Percentiles rank a stretch among this genome's conserved stretches.
These are phyloP conservation scores for Frieseomelitta varia DNA, from an alignment of 1,140 invertebrate genomes.

Conservation along the genomic window DNA sequence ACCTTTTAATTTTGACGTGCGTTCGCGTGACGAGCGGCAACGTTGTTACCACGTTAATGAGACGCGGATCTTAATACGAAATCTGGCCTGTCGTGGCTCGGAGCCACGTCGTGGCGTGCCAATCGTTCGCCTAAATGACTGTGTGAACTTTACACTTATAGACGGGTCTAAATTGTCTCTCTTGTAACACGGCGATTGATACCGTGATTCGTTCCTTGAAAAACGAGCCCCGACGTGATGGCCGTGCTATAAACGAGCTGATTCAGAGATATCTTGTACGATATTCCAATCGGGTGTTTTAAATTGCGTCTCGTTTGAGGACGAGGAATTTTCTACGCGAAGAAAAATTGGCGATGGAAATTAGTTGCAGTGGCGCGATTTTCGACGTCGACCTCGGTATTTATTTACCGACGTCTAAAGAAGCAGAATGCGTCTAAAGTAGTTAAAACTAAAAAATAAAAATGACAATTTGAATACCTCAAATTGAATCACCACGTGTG, in stretches of 20 bases:
- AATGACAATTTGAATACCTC: no score
- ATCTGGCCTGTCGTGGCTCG: background rate
- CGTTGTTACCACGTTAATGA: slow-evolving; percentile 19
- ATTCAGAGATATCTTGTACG: background rate
- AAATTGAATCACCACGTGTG: no score
- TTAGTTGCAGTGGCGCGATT: no score
- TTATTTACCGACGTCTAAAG: no score
- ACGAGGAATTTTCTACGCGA: background rate
- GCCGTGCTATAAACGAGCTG: background rate
- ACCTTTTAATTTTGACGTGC: slow-evolving; percentile 1
- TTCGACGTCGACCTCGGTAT: no score
- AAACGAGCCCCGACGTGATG: no score
- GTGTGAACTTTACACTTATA: slow-evolving; percentile 22
- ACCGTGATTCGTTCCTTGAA: background rate
- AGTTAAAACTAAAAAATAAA: no score
- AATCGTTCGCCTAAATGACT: slow-evolving; percentile 17
- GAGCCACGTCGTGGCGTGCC: slow-evolving; percentile 1
- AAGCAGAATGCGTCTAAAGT: no score
- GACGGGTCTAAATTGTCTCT: background rate
- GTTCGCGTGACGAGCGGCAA: slow-evolving; percentile 15
- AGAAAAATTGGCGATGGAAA: no score
- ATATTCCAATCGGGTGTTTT: no score
- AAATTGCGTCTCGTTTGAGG: background rate
- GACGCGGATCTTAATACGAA: slow-evolving; percentile 35
- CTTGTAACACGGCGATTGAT: background rate